These are phyloP conservation scores for Oreochromis spilurus DNA, from an alignment of 2,113 vertebrate genomes.

Conservation along the genomic window DNA sequence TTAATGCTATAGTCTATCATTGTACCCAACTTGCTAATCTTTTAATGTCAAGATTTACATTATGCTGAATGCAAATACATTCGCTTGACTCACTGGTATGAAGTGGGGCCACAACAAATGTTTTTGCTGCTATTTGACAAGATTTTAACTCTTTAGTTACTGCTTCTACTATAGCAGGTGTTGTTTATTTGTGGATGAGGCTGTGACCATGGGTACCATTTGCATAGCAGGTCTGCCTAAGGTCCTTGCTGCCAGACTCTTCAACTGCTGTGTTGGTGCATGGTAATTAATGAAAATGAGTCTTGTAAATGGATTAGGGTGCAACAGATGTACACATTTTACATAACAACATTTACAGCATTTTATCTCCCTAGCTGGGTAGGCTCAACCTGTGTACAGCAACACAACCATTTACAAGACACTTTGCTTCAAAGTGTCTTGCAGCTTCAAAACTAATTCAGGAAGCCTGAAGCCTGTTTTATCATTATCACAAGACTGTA, in stretches of 20 bases:
- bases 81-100: not conserved
- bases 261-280: not conserved
- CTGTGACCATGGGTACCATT: conserved; percentile 10
- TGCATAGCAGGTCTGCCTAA: not conserved
- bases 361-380: not conserved
- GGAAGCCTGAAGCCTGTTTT: not conserved
- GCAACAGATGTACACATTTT: not conserved
- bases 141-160: not conserved
- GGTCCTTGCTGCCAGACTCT: not conserved
- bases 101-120: not conserved
- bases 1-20: not conserved
- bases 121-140: not conserved
- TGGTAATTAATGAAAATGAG: not conserved
- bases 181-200: not conserved
- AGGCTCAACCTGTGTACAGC: not conserved
- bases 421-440: not conserved
- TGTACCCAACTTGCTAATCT: not conserved
- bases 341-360: not conserved
- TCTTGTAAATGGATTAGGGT: not conserved
- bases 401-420: not conserved
- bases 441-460: not conserved
- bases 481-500: not conserved
- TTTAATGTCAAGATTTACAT: not conserved
- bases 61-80: not conserved
- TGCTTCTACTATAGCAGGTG: not conserved